Conservation (phyloP, 2,888 invertebrate genomes). For the Drepana falcataria region DNA sequence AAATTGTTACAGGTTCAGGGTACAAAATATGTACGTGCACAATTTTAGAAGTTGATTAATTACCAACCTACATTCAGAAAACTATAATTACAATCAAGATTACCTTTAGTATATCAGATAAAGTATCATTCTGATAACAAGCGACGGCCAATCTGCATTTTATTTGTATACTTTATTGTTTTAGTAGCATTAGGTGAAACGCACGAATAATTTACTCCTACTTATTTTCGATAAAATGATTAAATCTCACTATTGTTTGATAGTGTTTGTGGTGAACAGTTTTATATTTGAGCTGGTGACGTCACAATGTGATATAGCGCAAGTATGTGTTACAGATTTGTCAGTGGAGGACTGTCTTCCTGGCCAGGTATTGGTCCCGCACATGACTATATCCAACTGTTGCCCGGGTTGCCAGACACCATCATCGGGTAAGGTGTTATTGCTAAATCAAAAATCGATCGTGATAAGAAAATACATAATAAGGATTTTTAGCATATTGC, state of each 20-base stretch:
- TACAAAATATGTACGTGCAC: background rate
- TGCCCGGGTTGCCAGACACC: slow-evolving; percentile 60
- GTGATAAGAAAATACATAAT: too few relatives aligned
- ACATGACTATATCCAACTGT: slow-evolving; percentile 49
- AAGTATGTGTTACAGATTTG: slow-evolving; percentile 58
- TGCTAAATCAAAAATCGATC: slow-evolving; percentile 14
- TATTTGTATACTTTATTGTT: slow-evolving; percentile 29
- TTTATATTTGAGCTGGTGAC: slow-evolving; percentile 18
- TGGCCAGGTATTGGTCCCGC: slow-evolving; percentile 37
- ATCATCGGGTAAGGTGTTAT: slow-evolving; percentile 12
- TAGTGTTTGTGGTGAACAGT: slow-evolving; percentile 19
- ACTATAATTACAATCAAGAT: slow-evolving; percentile 17
- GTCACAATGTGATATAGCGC: slow-evolving; percentile 46
- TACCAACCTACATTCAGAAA: background rate
- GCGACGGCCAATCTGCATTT: slow-evolving; percentile 4
- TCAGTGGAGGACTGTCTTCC: slow-evolving; percentile 37
- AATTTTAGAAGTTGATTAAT: background rate
- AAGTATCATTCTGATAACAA: slow-evolving; percentile 23
- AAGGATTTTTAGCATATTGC: too few relatives aligned
- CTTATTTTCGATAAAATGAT: slow-evolving; percentile 9
- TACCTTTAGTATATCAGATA: slow-evolving; percentile 23
- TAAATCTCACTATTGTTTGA: slow-evolving; percentile 3
- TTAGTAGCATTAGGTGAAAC: slow-evolving; percentile 13
- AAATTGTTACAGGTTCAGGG: background rate
- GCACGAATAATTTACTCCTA: background rate